Percentiles rank a stretch among this genome's conserved stretches.
Evolutionary conservation across 2,888 invertebrate genomes (phyloP).

Genomic region (Machimus rusticus): DNA sequence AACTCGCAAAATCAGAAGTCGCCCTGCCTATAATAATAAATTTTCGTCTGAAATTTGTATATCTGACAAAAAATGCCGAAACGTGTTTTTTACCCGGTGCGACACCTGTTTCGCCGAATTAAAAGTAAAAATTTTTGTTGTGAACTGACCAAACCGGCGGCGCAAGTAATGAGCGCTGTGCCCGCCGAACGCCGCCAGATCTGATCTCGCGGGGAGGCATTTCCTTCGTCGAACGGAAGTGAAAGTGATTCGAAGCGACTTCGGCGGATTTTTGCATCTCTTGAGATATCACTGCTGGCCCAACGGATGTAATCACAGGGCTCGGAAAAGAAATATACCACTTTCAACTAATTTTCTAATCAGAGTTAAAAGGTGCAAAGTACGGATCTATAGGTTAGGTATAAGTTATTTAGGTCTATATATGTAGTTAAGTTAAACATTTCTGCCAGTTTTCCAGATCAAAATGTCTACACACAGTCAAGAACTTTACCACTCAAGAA

Average conservation of each 20-base stretch:
- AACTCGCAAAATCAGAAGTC: not conserved
- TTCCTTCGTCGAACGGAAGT: constrained; percentile 28
- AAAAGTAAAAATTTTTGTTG: not conserved
- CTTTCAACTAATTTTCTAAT: not conserved
- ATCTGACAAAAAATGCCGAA: not conserved
- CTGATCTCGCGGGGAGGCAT: not conserved
- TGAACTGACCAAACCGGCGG: constrained; percentile 1
- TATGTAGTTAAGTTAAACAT: not conserved
- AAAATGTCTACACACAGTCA: too few relatives aligned
- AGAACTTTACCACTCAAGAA: too few relatives aligned
- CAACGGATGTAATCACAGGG: not conserved
- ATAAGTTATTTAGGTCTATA: not conserved
- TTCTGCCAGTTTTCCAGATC: not conserved
- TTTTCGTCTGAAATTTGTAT: not conserved
- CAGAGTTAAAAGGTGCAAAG: not conserved
- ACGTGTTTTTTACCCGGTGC: not conserved
- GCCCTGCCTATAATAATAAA: not conserved
- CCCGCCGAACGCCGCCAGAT: not conserved
- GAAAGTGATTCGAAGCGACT: not conserved
- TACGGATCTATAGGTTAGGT: not conserved
- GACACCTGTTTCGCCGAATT: constrained; percentile 25
- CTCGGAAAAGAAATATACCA: not conserved
- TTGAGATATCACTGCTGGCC: not conserved
- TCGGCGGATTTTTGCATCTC: not conserved
- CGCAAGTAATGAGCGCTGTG: not conserved